Evolutionary conservation across 2,797 vertebrate genomes (phyloP).

Genomic region (Clarias pachynema): DNA sequence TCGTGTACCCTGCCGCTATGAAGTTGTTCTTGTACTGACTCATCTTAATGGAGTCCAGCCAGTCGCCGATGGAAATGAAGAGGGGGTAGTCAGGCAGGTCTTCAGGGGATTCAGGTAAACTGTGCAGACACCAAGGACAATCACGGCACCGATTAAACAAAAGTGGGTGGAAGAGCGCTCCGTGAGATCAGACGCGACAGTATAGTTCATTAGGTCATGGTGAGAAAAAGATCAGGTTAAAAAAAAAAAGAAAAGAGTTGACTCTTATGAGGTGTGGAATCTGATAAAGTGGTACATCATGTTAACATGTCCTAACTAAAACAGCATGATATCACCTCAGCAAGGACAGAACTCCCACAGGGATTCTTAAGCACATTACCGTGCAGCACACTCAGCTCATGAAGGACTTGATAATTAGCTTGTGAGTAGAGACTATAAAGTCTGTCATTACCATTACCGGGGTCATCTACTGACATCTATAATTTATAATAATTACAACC

Average conservation of each 20-base stretch:
- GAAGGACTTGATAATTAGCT: conserved; percentile 21
- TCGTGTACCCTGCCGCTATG: conserved; percentile 94
- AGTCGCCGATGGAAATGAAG: conserved; percentile 96
- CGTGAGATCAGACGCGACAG: too few relatives aligned
- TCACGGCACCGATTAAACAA: neutral
- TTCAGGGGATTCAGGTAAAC: conserved; percentile 76
- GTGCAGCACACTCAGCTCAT: neutral
- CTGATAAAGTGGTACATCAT: neutral
- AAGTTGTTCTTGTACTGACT: conserved; percentile 98
- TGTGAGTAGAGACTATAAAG: neutral
- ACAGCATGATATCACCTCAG: neutral
- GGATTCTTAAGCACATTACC: neutral
- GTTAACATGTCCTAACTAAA: neutral
- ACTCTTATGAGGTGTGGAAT: neutral
- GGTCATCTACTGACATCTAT: neutral
- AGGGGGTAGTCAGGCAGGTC: conserved; percentile 81
- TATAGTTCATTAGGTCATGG: neutral
- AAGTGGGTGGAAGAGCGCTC: too few relatives aligned
- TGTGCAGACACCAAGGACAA: conserved; percentile 54
- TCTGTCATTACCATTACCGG: neutral
- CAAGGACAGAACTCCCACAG: neutral
- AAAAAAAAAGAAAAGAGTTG: neutral
- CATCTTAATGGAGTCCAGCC: conserved; percentile 99
- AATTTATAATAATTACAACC: conserved; percentile 19
- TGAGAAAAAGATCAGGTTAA: neutral